Evolutionary conservation across 2,888 invertebrate genomes (phyloP).

Genomic region (Philonicus albiceps): DNA sequence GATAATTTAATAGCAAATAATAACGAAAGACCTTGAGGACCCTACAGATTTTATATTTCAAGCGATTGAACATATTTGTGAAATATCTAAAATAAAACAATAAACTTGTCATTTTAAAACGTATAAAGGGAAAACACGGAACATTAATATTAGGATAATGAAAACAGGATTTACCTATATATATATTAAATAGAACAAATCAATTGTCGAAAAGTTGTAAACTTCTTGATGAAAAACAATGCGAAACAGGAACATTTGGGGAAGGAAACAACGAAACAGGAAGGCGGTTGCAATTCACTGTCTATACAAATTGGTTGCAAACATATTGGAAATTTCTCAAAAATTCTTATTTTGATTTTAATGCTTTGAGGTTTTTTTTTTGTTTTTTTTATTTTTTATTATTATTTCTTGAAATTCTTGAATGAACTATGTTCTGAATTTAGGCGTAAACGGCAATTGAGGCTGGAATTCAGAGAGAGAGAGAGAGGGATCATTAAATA

Average conservation of each 20-base stretch:
- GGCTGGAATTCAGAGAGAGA: conserved; percentile 51
- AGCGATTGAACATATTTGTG: background rate
- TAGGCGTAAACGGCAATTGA: conserved; percentile 54
- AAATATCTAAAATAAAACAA: background rate
- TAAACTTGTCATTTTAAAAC: conserved; percentile 21
- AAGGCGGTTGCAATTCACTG: conserved; percentile 10
- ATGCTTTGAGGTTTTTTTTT: background rate
- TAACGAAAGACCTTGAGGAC: background rate
- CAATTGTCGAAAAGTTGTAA: background rate
- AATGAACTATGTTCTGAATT: conserved; percentile 47
- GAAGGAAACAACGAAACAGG: background rate
- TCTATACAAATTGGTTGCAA: background rate
- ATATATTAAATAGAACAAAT: conserved; percentile 4
- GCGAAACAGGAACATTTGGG: conserved; percentile 9
- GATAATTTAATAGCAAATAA: background rate
- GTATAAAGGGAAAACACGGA: background rate
- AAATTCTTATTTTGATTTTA: background rate
- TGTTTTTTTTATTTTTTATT: background rate
- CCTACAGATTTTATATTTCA: background rate
- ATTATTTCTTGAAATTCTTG: background rate
- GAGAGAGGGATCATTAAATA: background rate
- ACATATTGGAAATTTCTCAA: background rate
- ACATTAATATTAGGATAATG: background rate
- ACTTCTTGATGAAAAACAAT: conserved; percentile 7
- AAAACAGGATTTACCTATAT: conserved; percentile 12